Base-by-base conservation (phyloP, 2,888 invertebrate species). In the Torymus texanus region DNA sequence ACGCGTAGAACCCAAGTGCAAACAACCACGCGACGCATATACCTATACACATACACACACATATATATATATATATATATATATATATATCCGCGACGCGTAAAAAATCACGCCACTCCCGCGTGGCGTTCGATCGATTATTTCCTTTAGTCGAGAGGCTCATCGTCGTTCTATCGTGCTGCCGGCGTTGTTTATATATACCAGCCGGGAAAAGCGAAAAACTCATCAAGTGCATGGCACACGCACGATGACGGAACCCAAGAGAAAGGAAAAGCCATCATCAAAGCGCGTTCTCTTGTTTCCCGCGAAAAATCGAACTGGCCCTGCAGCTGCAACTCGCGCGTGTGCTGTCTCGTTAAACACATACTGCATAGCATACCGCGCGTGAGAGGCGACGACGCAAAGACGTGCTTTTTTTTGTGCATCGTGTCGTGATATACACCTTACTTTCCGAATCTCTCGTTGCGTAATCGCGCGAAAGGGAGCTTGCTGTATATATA, bases 321-420 rank as follows among this genome's bases (percentile, higher is more conserved):
- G 24, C 51, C 71, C 71, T 70, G 41, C 41, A 41, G 41, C 41
- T 41, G 21, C 21, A 21, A 21, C 41, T 41, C 41, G 5, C 71
- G 71, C 59, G 51, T 21, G 71, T 50, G 61, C n/a, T 72, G 10
- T 11, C 10, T 16, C 13, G 68, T 56, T 16, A 18, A 82, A 80
- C 83, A 83, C 81, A 21, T 84, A 84, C 85, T 84, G 83, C 80
- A 83, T 84, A 24, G 21, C 21, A 13, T 21, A 21, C 21, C 21
- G 21, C 21, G 21, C 5, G 29, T 5, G 41, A 41, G 41, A 41
- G 41, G 2, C 21, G 21, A 21, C 21, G 41, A 41, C 41, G 41
- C 41, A 41, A 41, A 41, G 41, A 8, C 41, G 41, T 8, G 41
- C 41, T 41, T 41, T 41, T 41, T 41, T 41, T 0, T n/a, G n/a